Evolutionary conservation across 2,797 vertebrate genomes (phyloP), one percentile per base, ranked within the genome.

Genomic region (Iguana delicatissima): DNA sequence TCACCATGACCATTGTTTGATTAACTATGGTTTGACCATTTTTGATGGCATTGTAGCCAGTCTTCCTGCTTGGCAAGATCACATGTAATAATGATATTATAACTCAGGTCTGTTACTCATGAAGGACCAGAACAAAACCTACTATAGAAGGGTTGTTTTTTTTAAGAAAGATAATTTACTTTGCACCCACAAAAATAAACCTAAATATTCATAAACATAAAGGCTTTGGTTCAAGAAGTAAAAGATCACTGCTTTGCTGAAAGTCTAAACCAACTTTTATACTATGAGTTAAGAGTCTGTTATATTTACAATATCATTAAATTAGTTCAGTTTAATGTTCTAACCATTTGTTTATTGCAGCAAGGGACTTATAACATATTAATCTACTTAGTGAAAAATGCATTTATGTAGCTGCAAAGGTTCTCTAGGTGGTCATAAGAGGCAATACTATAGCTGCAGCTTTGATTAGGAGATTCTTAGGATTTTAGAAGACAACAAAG

Each of bases 281-380:
- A 38, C n/a, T 50, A 72, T 57, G 57, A 86, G 59, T 72, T 69
- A 82, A 89, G 57, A 76, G 80, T 67, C 80, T 91, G 73, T 77
- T 84, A 86, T 67, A 89, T 89, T 89, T 92, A 89, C 50, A 86
- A 67, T 89, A 59, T 83, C 80, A 84, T 79, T 57, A 92, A 92
- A 86, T 83, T 86, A 79, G 88, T 83, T 80, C 88, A 79, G 84
- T 87, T 89, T 92, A 83, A 83, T 35, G 32, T 83, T 87, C 79
- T 86, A 82, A 59, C 59, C 18, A 84, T 89, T 89, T 89, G 80
- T 89, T 82, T 83, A 84, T 72, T 89, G 80, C 84, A 89, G 46
- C 80, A 89, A 84, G 59, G 88, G 80, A 87, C 73, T 72, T 92
- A 42, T 67, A 87, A 84, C 46, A 77, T 89, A 89, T 72, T 89